Conservation (phyloP, 2,113 vertebrate species). For the Rutilus rutilus region DNA sequence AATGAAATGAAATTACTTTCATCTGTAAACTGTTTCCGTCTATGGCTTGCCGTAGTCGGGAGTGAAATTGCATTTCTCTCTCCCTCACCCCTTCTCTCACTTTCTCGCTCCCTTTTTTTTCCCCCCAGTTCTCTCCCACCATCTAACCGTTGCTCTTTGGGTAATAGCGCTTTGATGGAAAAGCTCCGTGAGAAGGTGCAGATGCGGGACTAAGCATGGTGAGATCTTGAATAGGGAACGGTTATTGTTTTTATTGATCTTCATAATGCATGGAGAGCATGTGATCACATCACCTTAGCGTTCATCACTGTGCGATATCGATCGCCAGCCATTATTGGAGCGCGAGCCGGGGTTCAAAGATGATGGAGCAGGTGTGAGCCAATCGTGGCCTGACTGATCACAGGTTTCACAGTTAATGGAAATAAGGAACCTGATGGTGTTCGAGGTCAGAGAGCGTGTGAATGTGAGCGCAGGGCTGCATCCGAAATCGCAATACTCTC, state of each 20-base stretch:
- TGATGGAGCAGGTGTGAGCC: conserved; percentile 7
- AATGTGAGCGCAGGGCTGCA: neutral
- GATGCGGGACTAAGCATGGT: conserved; percentile 66
- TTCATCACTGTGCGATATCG: conserved; percentile 73
- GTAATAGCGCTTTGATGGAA: conserved; percentile 76
- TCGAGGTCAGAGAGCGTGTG: neutral
- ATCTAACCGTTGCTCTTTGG: conserved; percentile 24
- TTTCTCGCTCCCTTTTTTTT: conserved; percentile 22
- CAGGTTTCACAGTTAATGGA: conserved; percentile 39
- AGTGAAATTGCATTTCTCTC: conserved; percentile 69
- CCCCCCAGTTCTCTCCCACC: conserved; percentile 19
- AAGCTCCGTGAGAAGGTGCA: conserved; percentile 65
- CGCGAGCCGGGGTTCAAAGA: conserved; percentile 55
- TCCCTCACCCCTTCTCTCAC: conserved; percentile 36
- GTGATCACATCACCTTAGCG: conserved; percentile 71
- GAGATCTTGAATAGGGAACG: conserved; percentile 73
- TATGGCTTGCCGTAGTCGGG: conserved; percentile 63
- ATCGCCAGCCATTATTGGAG: conserved; percentile 36
- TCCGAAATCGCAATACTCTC: too few species aligned
- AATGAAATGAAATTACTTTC: conserved; percentile 70
- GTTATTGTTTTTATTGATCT: conserved; percentile 88
- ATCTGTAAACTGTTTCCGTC: conserved; percentile 66
- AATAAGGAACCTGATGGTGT: neutral
- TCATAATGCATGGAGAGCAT: conserved; percentile 63
- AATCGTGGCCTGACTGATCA: conserved; percentile 2